phyloP scores from a whole-genome alignment of 2,113 vertebrate genomes.

The Lutjanus erythropterus region DNA sequence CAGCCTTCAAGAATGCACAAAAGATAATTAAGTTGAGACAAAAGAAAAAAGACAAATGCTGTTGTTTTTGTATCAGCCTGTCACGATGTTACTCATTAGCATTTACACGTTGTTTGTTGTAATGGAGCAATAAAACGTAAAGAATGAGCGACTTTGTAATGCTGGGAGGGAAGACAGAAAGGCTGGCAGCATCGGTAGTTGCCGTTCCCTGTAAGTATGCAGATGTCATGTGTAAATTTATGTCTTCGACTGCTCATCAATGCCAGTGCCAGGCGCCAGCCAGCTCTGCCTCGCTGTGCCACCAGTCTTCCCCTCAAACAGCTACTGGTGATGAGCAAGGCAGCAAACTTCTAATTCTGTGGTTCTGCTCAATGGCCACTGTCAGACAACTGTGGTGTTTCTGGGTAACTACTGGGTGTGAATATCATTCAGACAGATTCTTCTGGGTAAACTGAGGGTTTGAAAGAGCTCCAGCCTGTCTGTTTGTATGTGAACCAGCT shows the following conservation, averaged over 20 bases:
- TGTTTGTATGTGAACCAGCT: not conserved
- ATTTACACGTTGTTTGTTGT: slow-evolving; percentile 20
- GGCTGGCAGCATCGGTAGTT: not conserved
- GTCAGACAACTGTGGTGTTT: not conserved
- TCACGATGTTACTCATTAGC: slow-evolving; percentile 13
- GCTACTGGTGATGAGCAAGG: slow-evolving; percentile 15
- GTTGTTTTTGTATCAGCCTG: slow-evolving; percentile 9
- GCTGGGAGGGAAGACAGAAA: not conserved
- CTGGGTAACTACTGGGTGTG: not conserved
- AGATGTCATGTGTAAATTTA: slow-evolving; percentile 44
- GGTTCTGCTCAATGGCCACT: not conserved
- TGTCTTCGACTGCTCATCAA: slow-evolving; percentile 13
- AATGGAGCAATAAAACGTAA: slow-evolving; percentile 18
- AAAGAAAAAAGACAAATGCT: not conserved
- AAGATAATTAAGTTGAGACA: not conserved
- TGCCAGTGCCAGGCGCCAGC: slow-evolving; percentile 58
- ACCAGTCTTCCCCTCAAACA: not conserved
- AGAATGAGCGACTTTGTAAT: slow-evolving; percentile 46
- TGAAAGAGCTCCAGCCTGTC: not conserved
- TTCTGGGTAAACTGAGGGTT: slow-evolving; percentile 3
- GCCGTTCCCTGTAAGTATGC: not conserved
- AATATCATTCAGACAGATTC: not conserved
- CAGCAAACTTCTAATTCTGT: not conserved
- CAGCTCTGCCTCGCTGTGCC: slow-evolving; percentile 6
- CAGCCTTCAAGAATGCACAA: not conserved